phyloP scores from a whole-genome alignment of 2,888 invertebrate genomes.

The Falcaria lacertinaria region DNA sequence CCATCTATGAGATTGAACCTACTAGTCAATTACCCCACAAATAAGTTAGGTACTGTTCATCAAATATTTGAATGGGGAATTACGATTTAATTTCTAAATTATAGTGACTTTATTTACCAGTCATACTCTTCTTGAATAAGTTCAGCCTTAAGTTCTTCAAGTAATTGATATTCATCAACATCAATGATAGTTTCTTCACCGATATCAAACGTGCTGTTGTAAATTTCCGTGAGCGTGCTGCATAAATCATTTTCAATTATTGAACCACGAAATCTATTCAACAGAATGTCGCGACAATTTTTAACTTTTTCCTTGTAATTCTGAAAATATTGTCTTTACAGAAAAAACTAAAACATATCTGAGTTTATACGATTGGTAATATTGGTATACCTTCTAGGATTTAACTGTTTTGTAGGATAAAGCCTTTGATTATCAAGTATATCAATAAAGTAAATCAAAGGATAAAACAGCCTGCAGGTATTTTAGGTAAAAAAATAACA shows the following conservation, averaged over 20 bases:
- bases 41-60: no score
- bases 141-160: slow-evolving; percentile 60
- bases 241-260: slow-evolving; percentile 42
- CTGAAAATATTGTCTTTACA: slow-evolving; percentile 45
- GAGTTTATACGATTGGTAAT: no score
- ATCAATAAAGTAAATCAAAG: no score
- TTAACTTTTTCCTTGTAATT: slow-evolving; percentile 62
- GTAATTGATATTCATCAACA: slow-evolving; percentile 51
- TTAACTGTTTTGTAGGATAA: no score
- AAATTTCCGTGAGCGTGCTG: slow-evolving; percentile 51
- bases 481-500: neutral
- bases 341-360: no score
- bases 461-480: no score
- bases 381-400: no score
- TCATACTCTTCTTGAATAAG: slow-evolving; percentile 65
- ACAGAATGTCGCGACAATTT: slow-evolving; percentile 54
- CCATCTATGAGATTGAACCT: no score
- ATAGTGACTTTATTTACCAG: slow-evolving; percentile 41
- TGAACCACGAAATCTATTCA: slow-evolving; percentile 55
- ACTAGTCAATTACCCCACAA: no score
- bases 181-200: slow-evolving; percentile 28
- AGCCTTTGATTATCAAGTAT: no score
- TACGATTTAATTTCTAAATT: no score
- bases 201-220: slow-evolving; percentile 53
- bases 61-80: no score